phyloP scores from a whole-genome alignment of 2,888 invertebrate genomes.

The Galerucella pusilla region DNA sequence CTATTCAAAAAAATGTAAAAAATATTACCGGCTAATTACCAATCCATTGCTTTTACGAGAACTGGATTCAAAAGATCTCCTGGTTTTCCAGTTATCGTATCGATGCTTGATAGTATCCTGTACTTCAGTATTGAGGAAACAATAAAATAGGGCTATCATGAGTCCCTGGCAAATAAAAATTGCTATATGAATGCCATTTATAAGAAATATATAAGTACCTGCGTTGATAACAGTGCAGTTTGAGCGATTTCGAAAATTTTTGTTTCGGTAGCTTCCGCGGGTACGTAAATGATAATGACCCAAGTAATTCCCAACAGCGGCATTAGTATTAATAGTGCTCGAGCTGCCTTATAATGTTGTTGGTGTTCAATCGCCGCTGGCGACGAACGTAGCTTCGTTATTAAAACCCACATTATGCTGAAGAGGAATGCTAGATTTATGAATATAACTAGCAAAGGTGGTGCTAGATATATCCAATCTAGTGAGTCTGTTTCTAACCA shows the following conservation, averaged over 20 bases:
- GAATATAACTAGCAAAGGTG: slow-evolving; percentile 82
- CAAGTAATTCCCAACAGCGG: slow-evolving; percentile 93
- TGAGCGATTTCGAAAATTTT: slow-evolving; percentile 72
- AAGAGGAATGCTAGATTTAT: slow-evolving; percentile 85
- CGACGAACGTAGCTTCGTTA: slow-evolving; percentile 91
- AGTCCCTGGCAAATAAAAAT: slow-evolving; percentile 75
- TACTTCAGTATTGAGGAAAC: slow-evolving; percentile 93
- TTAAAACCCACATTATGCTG: slow-evolving; percentile 92
- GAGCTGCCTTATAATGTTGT: slow-evolving; percentile 90
- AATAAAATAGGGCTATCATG: slow-evolving; percentile 90
- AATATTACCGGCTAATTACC: slow-evolving; percentile 83
- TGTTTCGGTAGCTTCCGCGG: slow-evolving; percentile 78
- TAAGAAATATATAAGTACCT: slow-evolving; percentile 71
- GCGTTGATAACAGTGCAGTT: slow-evolving; percentile 89
- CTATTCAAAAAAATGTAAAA: neutral
- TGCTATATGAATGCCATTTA: neutral
- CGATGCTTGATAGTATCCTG: slow-evolving; percentile 86
- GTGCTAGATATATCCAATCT: slow-evolving; percentile 90
- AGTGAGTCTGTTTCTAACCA: slow-evolving; percentile 85
- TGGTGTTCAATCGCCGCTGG: slow-evolving; percentile 86
- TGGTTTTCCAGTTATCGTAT: slow-evolving; percentile 81
- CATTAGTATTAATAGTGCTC: slow-evolving; percentile 90
- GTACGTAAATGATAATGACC: slow-evolving; percentile 84
- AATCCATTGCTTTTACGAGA: slow-evolving; percentile 77
- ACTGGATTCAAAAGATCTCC: slow-evolving; percentile 72